Base-by-base conservation (phyloP, 2,797 vertebrate genomes). In the Psittacula echo region DNA sequence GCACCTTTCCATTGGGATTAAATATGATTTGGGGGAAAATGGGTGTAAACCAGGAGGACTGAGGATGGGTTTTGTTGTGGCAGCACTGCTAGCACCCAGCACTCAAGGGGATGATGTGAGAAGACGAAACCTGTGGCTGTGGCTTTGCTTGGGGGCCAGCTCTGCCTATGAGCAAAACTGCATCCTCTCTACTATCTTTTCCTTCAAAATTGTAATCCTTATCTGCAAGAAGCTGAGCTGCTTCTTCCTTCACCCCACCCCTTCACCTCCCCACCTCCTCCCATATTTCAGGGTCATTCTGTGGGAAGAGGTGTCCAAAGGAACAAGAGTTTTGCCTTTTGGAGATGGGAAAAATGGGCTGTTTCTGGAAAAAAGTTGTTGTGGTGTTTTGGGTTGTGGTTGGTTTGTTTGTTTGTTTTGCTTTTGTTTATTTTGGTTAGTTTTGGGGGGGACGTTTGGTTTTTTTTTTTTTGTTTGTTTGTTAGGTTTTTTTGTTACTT, bases 101-200 rank as follows among this genome's bases (percentile, higher is more conserved):
- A 7, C 21, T 41, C 5, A 5, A 5, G 1, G 11, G 58, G 26
- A 11, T 18, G 41, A 22, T 0, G 5, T 26, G 44, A 32, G 47
- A 66, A 62, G 44, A 24, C 44, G 26, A 64, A 48, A 4, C 9
- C 12, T 3, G 5, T 23, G 1, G 22, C 42, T 78, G 39, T 4
- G 7, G 39, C 8, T 29, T 74, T 0, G 3, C 16, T 12, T 37
- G 22, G 20, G 44, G 19, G 7, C 16, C 86, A 45, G 66, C 39
- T 75, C 29, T 58, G 26, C 64, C 23, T 26, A 0, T 17, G 39
- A 47, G 24, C 70, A 54, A 68, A 87, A 68, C 23, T 42, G 23
- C 54, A 54, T 48, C 42, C 11, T 64, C 32, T 76, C 34, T 37
- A 13, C 32, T 24, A 2, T 20, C 23, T 58, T 80, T 71, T 11